Evolutionary conservation across 2,797 vertebrate genomes (phyloP), one percentile per base, ranked within the genome.

Genomic region (Phrynocephalus forsythii): DNA sequence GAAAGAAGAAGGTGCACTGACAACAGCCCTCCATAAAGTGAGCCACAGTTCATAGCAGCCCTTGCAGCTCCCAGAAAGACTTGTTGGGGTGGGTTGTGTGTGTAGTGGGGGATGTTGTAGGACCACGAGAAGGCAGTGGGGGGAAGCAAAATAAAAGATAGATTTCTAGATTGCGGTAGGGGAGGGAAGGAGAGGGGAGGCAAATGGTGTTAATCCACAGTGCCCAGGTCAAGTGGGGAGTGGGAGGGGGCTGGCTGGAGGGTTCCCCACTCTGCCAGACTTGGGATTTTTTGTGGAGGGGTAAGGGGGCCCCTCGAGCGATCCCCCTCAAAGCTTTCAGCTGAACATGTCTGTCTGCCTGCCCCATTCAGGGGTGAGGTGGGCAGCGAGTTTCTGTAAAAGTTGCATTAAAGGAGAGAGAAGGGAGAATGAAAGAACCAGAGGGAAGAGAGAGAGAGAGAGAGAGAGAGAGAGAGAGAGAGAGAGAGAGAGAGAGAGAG

Each of bases 371-470:
- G 91, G 83, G 88, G 87, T 84, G 52, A 56, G 68, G 50, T 26
- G 72, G 30, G 60, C 7, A 9, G 3, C 20, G 38, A 97, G 97
- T 97, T 95, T 95, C 97, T 96, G 98, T 97, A 98, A 99, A 98
- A 98, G 98, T 99, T 99, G 98, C 98, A 91, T 96, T 96, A 97
- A 94, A 95, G 95, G 96, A 15, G 96, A 96, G 81, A 94, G 88
- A 83, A 86, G 87, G 86, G 86, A 83, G 81, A 86, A 56, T 76
- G 78, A 79, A 18, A 52, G 86, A 87, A 88, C 86, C 88, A 13
- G 30, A 7, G 87, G 80, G 89, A 90, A 87, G n/a, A n/a, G n/a
- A n/a, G n/a, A n/a, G n/a, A n/a, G n/a, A n/a, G n/a, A n/a, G n/a
- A 90, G 89, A 90, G 90, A 82, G 82, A 89, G 88, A 84, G 79